Base-by-base conservation (phyloP, 2,888 invertebrate genomes). In the Hyposoter dolosus region DNA sequence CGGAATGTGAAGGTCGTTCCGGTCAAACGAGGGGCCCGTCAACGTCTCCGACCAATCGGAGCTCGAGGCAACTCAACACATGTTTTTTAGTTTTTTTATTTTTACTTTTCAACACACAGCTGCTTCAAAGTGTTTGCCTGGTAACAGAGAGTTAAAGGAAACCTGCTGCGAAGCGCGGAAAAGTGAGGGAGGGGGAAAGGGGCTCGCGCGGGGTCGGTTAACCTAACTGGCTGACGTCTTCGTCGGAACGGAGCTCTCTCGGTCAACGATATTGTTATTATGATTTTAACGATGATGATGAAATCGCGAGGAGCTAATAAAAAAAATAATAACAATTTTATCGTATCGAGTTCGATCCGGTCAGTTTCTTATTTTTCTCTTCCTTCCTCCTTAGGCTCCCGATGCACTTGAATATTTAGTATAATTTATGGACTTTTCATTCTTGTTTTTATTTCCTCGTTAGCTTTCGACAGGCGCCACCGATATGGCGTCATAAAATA, bases 21-120 rank as follows among this genome's bases (percentile, higher is more conserved):
- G 90, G 90, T 91, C 90, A 88, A 89, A 89, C 85, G 75, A 90
- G 92, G 88, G 92, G 92, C 92, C 92, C 92, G 92, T 84, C 92
- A 65, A 40, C 74, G 80, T n/a, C 15, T 50, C 81, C 72, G 43
- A 74, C 92, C 92, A 92, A 92, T 92, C 86, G 6, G 84, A 84
- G 86, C 45, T 72, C 35, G 78, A 72, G 50, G 65, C 12, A 32
- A 56, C 45, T n/a, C 47, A 43, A 15, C 43, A 32, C 78, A 72
- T 66, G 75, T 68, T 72, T 19, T 56, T 9, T n/a, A n/a, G 43
- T n/a, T 69, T 43, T 80, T 47, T 56, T 15, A 23, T 69, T 63
- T 74, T 66, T 66, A 10, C 75, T 81, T 82, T 83, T 76, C n/a
- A 19, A 63, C 60, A n/a, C 60, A n/a, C 71, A 47, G 69, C 45